Evolutionary conservation across 2,888 invertebrate genomes (phyloP).

Genomic region (Drosophila suboccidentalis): DNA sequence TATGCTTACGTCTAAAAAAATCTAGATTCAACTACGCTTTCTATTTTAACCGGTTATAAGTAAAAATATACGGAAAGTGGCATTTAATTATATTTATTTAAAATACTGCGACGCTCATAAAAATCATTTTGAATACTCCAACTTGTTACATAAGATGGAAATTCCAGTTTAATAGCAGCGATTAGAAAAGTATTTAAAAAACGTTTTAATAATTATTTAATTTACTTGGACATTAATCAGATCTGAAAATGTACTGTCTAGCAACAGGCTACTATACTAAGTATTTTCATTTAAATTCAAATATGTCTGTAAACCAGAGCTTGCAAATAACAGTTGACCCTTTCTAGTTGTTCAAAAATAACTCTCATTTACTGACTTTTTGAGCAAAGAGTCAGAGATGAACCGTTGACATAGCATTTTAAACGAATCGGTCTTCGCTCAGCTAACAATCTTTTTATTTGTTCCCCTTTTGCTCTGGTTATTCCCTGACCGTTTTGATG

Average conservation of each 20-base stretch:
- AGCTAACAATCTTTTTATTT: too few species aligned
- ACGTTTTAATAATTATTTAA: background rate
- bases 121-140: background rate
- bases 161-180: background rate
- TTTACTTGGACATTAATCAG: background rate
- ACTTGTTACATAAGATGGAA: background rate
- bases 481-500: too few species aligned
- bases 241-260: background rate
- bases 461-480: too few species aligned
- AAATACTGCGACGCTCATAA: background rate
- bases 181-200: background rate
- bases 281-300: slow-evolving; percentile 12
- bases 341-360: too few species aligned
- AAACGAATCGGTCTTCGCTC: too few species aligned
- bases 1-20: too few species aligned
- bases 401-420: too few species aligned
- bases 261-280: background rate
- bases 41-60: background rate
- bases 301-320: slow-evolving; percentile 20
- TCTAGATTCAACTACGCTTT: too few species aligned
- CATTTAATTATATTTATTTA: background rate
- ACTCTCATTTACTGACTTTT: too few species aligned
- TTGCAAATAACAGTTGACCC: too few species aligned
- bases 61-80: background rate
- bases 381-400: too few species aligned